Evolutionary conservation across 2,888 invertebrate species (phyloP).

Genomic region (Oscheius sp.): DNA sequence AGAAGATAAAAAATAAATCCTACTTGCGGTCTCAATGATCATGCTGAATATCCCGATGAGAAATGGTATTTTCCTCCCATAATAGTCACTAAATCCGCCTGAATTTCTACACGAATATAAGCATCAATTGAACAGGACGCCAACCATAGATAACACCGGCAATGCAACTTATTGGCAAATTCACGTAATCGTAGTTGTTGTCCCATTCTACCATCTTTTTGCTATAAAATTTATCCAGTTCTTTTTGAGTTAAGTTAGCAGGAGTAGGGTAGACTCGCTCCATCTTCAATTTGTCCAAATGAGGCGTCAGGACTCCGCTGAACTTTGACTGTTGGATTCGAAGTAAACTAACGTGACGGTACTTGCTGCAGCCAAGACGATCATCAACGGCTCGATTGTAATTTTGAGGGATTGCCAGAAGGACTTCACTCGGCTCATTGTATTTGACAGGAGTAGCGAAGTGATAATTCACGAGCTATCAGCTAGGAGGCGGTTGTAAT

Average conservation of each 20-base stretch:
- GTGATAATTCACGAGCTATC: too few relatives aligned
- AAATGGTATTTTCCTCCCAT: slow-evolving; percentile 60
- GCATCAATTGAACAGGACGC: not conserved
- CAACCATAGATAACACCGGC: slow-evolving; percentile 64
- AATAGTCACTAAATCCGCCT: slow-evolving; percentile 63
- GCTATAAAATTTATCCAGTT: slow-evolving; percentile 62
- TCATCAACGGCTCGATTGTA: slow-evolving; percentile 59
- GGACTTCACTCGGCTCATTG: not conserved
- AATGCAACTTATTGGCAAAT: slow-evolving; percentile 64
- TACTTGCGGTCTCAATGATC: slow-evolving; percentile 56
- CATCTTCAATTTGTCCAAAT: slow-evolving; percentile 61
- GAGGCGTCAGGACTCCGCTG: slow-evolving; percentile 63
- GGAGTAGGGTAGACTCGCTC: slow-evolving; percentile 59
- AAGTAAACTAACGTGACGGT: slow-evolving; percentile 53
- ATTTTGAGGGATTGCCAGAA: slow-evolving; percentile 39
- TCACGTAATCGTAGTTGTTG: slow-evolving; percentile 67
- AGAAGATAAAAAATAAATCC: slow-evolving; percentile 9
- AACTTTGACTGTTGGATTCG: slow-evolving; percentile 15
- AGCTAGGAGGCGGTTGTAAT: too few relatives aligned
- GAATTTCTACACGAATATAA: slow-evolving; percentile 25
- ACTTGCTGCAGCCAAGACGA: slow-evolving; percentile 55
- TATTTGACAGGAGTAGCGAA: not conserved
- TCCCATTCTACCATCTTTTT: slow-evolving; percentile 68
- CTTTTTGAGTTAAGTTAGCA: slow-evolving; percentile 42
- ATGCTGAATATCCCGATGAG: slow-evolving; percentile 60